Evolutionary conservation across 2,888 invertebrate genomes (phyloP).

Genomic region (Tinea semifulvella): DNA sequence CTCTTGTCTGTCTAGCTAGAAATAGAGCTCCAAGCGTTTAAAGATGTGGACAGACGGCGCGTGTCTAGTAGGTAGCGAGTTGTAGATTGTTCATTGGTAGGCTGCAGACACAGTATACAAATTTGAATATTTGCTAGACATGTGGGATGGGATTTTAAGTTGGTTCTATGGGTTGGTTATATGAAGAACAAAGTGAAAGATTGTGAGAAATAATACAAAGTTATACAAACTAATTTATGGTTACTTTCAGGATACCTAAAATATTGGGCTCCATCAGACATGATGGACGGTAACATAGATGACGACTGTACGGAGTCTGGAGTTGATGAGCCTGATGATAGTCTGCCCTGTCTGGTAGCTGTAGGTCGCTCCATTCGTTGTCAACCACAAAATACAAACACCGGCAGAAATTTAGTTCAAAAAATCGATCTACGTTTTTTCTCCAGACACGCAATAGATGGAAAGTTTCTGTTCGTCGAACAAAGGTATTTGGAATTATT

Average conservation of each 20-base stretch:
- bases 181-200: too few species aligned
- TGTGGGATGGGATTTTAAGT: too few species aligned
- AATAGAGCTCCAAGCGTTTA: too few species aligned
- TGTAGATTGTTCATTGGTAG: too few species aligned
- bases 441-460: constrained; percentile 87
- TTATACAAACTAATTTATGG: too few species aligned
- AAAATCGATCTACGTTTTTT: constrained; percentile 77
- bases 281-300: constrained; percentile 70
- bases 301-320: constrained; percentile 72
- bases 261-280: constrained; percentile 87
- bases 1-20: too few species aligned
- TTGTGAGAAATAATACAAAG: too few species aligned
- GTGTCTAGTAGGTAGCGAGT: too few species aligned
- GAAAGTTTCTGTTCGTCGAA: constrained; percentile 92
- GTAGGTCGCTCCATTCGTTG: constrained; percentile 76
- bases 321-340: constrained; percentile 65
- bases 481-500: constrained; percentile 88
- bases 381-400: constrained; percentile 3
- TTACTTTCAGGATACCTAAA: constrained; percentile 83
- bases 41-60: too few species aligned
- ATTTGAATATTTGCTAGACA: too few species aligned
- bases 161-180: too few species aligned
- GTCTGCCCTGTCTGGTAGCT: constrained; percentile 88
- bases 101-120: too few species aligned
- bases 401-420: constrained; percentile 24